Conservation (phyloP, 2,888 invertebrate genomes). For the Lepetodrilus schrolli region DNA sequence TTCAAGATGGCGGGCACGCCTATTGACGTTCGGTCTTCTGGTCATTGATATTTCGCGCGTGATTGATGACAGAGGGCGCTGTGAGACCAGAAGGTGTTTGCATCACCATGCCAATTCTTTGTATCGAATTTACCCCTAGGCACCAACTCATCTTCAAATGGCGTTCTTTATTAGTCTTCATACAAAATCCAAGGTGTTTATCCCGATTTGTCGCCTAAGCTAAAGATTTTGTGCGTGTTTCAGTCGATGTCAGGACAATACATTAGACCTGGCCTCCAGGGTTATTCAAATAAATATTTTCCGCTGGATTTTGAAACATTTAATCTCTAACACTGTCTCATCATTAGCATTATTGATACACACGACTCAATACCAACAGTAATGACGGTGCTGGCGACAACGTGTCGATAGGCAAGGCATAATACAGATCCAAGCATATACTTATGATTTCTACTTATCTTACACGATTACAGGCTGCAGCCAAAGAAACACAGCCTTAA, state of each 20-base stretch:
- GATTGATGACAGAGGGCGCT: slow-evolving; percentile 10
- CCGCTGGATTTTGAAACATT: neutral
- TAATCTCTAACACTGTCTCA: neutral
- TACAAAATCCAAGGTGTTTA: neutral
- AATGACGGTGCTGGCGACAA: no score
- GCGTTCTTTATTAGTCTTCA: neutral
- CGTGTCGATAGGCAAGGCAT: no score
- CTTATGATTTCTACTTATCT: no score
- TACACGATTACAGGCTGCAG: no score
- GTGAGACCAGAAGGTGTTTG: neutral
- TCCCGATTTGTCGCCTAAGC: neutral
- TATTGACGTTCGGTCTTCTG: neutral
- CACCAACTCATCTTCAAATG: neutral
- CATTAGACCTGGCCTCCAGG: slow-evolving; percentile 1
- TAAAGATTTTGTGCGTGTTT: no score
- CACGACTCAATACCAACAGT: neutral
- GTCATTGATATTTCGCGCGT: slow-evolving; percentile 25
- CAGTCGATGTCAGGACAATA: neutral
- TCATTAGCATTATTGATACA: neutral
- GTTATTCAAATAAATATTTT: neutral
- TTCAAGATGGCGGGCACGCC: neutral
- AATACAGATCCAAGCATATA: no score
- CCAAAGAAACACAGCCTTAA: no score
- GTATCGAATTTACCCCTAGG: neutral
- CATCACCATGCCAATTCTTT: neutral